Evolutionary conservation across 2,888 invertebrate species (phyloP), one percentile per base, ranked within the genome.

Genomic region (Sminthurides aquaticus): DNA sequence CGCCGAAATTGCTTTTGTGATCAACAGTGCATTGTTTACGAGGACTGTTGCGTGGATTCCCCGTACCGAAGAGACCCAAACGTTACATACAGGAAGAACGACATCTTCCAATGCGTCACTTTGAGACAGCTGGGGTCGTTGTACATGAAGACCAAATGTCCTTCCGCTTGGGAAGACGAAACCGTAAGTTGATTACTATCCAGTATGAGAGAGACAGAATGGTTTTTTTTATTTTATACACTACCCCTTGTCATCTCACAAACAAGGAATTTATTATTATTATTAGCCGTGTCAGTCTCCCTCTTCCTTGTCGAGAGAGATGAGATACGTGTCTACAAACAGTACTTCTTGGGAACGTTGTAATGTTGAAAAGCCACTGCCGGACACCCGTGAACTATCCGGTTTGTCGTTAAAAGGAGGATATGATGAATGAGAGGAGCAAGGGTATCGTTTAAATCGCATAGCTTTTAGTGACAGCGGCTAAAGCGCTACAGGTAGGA

Each of bases 21-120:
- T 68, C 74, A 76, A 48, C 74, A 75, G 34, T 81, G 81, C 72
- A 75, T 76, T 22, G 74, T 75, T 15, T 81, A 79, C 67, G 81
- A 80, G 27, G 81, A 81, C 75, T 81, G 81, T 69, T 81, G 81
- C 67, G 75, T 78, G 27, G 80, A 81, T 70, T 79, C 80, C 0
- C 74, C 70, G 24, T 77, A 67, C 69, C 57, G 72, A 8, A 28
- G 71, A 27, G 72, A 74, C 63, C 71, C 71, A 3, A 76, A 75
- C 74, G 75, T 75, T 62, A 76, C 72, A 29, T 76, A 75, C 60
- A 75, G 76, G 62, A 73, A 75, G 34, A 75, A 69, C 24, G 76
- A 76, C 22, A 74, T 75, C 25, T 79, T 78, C 74, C 70, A 75
- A 18, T 81, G 81, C 72, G 76, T 78, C 22, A 74, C 76, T 2